These are phyloP conservation scores for Microcebus murinus DNA, from an alignment of 2,113 vertebrate species.

Conservation along the genomic window DNA sequence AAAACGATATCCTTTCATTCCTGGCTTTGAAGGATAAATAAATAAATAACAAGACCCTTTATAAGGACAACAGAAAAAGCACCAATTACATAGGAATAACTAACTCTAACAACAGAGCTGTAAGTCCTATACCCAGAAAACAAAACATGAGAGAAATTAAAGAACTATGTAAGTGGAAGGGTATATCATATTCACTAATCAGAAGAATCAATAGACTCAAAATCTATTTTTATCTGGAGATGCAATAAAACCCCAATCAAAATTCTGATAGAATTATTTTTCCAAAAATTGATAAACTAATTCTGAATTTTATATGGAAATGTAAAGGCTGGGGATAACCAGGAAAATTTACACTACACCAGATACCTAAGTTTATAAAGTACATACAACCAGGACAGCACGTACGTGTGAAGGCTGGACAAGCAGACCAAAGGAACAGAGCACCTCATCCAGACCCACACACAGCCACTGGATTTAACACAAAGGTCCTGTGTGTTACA, in stretches of 20 bases:
- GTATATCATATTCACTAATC: no score
- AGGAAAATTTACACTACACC: no score
- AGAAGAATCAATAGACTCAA: background rate
- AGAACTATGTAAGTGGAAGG: fast-evolving
- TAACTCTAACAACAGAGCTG: background rate
- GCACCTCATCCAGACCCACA: background rate
- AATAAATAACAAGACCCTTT: background rate
- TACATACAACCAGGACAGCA: fast-evolving
- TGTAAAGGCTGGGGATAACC: background rate
- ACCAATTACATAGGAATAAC: background rate
- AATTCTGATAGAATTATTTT: background rate
- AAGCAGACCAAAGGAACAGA: background rate
- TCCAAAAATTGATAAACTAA: background rate
- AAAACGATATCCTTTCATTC: background rate
- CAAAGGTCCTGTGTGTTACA: background rate
- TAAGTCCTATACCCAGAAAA: background rate
- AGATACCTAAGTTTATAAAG: fast-evolving
- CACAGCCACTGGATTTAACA: background rate
- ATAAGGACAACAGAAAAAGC: background rate
- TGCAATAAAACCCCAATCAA: background rate
- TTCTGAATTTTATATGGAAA: background rate
- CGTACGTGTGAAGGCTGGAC: background rate
- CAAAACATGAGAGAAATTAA: background rate
- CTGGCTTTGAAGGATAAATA: no score
- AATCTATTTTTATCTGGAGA: background rate